Base-by-base conservation (phyloP, 2,797 vertebrate species). In the Chaenodraco wilsoni region DNA sequence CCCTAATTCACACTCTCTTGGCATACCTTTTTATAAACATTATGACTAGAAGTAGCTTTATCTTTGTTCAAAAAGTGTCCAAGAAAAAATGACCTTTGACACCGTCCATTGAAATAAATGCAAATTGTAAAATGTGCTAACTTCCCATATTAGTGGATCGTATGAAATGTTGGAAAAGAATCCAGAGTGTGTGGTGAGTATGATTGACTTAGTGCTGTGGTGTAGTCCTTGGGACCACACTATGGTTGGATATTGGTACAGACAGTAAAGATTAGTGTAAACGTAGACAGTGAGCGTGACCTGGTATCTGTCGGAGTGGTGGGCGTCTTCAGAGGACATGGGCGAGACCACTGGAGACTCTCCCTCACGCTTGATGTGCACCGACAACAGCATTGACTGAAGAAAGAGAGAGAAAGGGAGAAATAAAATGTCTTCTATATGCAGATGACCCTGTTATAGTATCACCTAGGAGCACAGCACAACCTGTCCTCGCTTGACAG, bases 251-350 rank as follows among this genome's bases (percentile, higher is more conserved):
- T 21, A 64, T 40, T 3, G 14, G 23, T 4, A 11, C 45, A 52
- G 72, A 62, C n/a, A 23, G 33, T 1, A 69, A 9, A 50, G 11
- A 69, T 13, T 40, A 51, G 44, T 64, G 60, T 46, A 40, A 16
- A 58, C 11, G 5, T 13, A 5, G 23, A 62, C 0, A 1, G 41
- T 65, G 82, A 69, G 65, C 85, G 94, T 96, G 95, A 99, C 98
- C 98, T 99, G 98, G 93, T 99, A 99, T 96, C 98, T 97, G 95
- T 99, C 98, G 49, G 98, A 99, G 89, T 99, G 98, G 95, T 99
- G 98, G 85, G 97, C 96, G 83, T 99, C 98, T 51, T 99, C 98
- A 56, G 97, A 98, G 33, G 98, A 99, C 87, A 98, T 95, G 49
- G 98, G 98, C 12, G 98, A 99, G 43, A 97, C 97, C 78, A 97